A percentile compares a stretch with the other conserved stretches of the same genome.
Conservation (phyloP, 2,888 invertebrate species). For the Nomada hirtipes region DNA sequence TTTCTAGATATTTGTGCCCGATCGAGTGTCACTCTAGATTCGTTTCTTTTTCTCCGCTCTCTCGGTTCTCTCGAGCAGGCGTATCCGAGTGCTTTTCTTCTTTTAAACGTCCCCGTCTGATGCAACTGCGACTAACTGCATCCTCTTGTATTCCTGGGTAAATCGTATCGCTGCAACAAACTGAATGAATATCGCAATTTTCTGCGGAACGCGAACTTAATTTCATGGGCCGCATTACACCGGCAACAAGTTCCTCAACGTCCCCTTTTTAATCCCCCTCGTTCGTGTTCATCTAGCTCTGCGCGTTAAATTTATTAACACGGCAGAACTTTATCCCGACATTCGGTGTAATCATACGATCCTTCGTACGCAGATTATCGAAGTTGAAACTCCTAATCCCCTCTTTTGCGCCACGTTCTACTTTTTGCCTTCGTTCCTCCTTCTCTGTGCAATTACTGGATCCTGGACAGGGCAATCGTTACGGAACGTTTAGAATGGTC, state of each 20-base stretch:
- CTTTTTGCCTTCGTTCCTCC: not conserved
- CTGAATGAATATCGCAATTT: too few species aligned
- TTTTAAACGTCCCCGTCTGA: too few species aligned
- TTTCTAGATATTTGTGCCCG: not conserved
- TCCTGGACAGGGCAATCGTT: slow-evolving; percentile 25
- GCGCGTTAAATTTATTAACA: not conserved
- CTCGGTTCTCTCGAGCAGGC: too few species aligned
- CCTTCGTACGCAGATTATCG: slow-evolving; percentile 29
- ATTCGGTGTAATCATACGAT: not conserved
- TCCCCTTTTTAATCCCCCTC: not conserved
- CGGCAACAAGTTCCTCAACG: too few species aligned
- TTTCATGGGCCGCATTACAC: too few species aligned
- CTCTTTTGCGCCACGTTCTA: not conserved
- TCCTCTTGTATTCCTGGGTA: too few species aligned
- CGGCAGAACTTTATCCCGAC: not conserved
- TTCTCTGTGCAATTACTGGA: slow-evolving; percentile 27
- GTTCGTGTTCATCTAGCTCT: not conserved
- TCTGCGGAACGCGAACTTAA: too few species aligned
- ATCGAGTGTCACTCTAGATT: too few species aligned
- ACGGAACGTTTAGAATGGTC: slow-evolving; percentile 11
- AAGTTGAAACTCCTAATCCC: slow-evolving; percentile 31
- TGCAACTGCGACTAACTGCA: too few species aligned
- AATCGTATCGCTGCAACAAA: too few species aligned
- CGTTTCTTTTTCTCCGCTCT: too few species aligned
- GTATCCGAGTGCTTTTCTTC: too few species aligned